These are phyloP conservation scores for Botia almorhae DNA, from an alignment of 2,797 vertebrate genomes.

Conservation along the genomic window DNA sequence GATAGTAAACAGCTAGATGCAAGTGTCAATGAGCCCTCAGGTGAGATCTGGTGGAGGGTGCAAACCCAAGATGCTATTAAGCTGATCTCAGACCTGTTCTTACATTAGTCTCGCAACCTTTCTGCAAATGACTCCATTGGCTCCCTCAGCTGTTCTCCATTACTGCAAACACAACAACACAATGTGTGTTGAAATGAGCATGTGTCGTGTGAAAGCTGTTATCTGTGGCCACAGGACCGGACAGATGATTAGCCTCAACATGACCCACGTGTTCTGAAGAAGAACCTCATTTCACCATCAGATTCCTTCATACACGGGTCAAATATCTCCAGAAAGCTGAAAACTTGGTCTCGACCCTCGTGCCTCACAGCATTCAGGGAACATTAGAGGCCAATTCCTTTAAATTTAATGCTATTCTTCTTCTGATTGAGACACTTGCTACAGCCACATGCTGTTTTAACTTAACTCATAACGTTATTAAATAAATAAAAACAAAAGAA, in stretches of 20 bases:
- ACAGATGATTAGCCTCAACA: conserved; percentile 69
- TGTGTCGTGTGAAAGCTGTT: conserved; percentile 54
- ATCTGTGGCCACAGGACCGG: conserved; percentile 57
- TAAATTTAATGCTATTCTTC: conserved; percentile 39
- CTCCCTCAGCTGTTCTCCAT: conserved; percentile 63
- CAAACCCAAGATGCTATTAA: conserved; percentile 10
- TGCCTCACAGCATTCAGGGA: conserved; percentile 28
- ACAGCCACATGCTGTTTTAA: neutral
- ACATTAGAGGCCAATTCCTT: conserved; percentile 40
- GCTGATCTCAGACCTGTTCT: conserved; percentile 50
- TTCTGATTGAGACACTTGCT: neutral
- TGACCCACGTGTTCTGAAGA: conserved; percentile 27
- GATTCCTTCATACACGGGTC: conserved; percentile 50
- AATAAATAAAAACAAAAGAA: neutral
- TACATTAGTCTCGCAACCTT: conserved; percentile 59
- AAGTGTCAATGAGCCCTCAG: neutral
- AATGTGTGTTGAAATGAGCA: conserved; percentile 33
- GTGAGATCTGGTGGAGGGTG: neutral
- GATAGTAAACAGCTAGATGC: too few species aligned
- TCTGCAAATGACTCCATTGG: conserved; percentile 55
- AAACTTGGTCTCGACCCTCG: neutral
- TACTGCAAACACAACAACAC: conserved; percentile 60
- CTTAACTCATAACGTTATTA: neutral
- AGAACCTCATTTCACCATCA: conserved; percentile 37
- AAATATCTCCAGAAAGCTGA: conserved; percentile 39